Evolutionary conservation across 2,888 invertebrate species (phyloP).

Genomic region (Yponomeuta malinellus): DNA sequence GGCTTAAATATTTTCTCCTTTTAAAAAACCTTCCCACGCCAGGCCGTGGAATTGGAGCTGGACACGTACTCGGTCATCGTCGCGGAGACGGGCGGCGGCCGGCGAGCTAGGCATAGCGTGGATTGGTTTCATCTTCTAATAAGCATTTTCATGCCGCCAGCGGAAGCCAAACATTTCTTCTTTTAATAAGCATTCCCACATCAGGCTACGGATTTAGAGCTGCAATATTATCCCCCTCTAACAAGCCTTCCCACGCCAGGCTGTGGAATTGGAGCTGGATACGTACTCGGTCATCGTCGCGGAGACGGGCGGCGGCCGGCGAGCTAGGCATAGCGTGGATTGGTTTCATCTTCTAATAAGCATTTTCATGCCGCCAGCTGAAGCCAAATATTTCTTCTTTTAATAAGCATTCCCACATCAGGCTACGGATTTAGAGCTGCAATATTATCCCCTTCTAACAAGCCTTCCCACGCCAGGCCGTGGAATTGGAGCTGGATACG

Average conservation of each 20-base stretch:
- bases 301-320: slow-evolving; percentile 92
- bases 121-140: too few species aligned
- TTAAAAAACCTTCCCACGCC: slow-evolving; percentile 8
- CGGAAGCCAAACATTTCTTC: too few species aligned
- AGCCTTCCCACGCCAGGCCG: slow-evolving; percentile 71
- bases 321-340: slow-evolving; percentile 35
- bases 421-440: too few species aligned
- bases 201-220: too few species aligned
- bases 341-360: too few species aligned
- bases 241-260: too few species aligned
- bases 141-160: slow-evolving; percentile 64
- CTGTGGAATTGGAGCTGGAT: too few species aligned
- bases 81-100: slow-evolving; percentile 91
- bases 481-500: slow-evolving; percentile 92
- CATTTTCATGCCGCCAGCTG: slow-evolving; percentile 74
- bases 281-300: slow-evolving; percentile 93
- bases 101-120: slow-evolving; percentile 65
- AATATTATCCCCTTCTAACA: too few species aligned
- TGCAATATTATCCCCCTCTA: too few species aligned
- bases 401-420: slow-evolving; percentile 5
- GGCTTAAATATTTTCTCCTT: too few species aligned
- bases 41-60: slow-evolving; percentile 91
- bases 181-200: too few species aligned
- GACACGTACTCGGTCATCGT: slow-evolving; percentile 95
- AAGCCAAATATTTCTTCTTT: slow-evolving; percentile 79